Evolutionary conservation across 2,888 invertebrate species (phyloP).

Genomic region (Drosophila mulleri): DNA sequence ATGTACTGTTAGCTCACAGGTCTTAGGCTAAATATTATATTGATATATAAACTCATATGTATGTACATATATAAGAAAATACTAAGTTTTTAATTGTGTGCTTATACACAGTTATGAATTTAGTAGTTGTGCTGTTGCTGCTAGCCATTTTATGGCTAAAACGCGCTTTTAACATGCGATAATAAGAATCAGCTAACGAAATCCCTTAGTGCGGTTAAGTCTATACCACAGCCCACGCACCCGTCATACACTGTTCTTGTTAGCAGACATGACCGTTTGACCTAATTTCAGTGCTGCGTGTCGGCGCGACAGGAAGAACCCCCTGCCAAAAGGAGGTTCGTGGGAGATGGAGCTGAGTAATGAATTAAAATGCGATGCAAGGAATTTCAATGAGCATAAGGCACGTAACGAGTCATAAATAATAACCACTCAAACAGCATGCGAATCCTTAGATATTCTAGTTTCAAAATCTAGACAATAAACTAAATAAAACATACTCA

Average conservation of each 20-base stretch:
- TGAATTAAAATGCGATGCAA: conserved; percentile 74
- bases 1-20: too few species aligned
- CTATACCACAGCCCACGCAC: conserved; percentile 20
- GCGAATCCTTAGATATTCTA: conserved; percentile 5
- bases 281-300: conserved; percentile 78
- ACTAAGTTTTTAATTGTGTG: not conserved
- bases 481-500: not conserved
- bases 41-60: not conserved
- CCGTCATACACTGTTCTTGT: conserved; percentile 38
- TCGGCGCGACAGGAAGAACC: conserved; percentile 45
- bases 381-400: conserved; percentile 44
- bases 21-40: too few species aligned
- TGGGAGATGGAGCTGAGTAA: conserved; percentile 55
- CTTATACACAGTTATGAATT: not conserved
- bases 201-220: not conserved
- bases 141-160: conserved; percentile 58
- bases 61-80: not conserved
- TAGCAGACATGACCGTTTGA: conserved; percentile 84
- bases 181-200: conserved; percentile 57
- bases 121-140: conserved; percentile 42
- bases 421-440: conserved; percentile 38
- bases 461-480: not conserved
- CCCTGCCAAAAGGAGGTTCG: not conserved
- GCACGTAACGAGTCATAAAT: conserved; percentile 53
- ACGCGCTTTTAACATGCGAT: conserved; percentile 60